phyloP scores from a whole-genome alignment of 1,140 invertebrate genomes.

The Drosophila bipectinata region DNA sequence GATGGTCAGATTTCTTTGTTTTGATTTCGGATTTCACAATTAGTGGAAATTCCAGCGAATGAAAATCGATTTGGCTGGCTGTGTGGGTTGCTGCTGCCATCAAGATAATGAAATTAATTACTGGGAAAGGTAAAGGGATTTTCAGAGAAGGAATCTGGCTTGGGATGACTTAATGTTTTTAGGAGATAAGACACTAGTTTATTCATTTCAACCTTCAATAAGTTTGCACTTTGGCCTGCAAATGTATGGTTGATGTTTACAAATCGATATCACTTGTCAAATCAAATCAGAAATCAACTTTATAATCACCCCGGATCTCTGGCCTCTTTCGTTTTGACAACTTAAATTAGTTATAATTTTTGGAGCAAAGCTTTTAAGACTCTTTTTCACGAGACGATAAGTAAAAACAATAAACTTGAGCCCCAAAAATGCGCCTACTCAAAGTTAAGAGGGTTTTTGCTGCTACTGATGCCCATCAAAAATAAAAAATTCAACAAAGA shows the following conservation, averaged over 20 bases:
- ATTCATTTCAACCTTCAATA: not conserved
- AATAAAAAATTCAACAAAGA: slow-evolving; percentile 22
- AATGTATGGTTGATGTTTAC: not conserved
- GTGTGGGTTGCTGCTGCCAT: slow-evolving; percentile 28
- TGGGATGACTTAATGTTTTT: not conserved
- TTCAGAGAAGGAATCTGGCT: not conserved
- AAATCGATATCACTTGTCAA: not conserved
- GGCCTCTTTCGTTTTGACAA: slow-evolving; percentile 21
- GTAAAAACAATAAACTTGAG: slow-evolving; percentile 45
- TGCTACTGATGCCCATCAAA: no score
- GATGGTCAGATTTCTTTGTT: slow-evolving; percentile 27
- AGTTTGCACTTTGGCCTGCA: not conserved
- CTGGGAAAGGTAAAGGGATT: not conserved
- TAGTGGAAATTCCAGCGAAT: slow-evolving; percentile 58
- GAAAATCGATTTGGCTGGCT: slow-evolving; percentile 38
- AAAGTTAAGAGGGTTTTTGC: not conserved
- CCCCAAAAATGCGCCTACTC: slow-evolving; percentile 25
- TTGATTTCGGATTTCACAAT: slow-evolving; percentile 64
- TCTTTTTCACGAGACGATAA: slow-evolving; percentile 38
- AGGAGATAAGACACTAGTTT: no score
- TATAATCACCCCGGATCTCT: slow-evolving; percentile 26
- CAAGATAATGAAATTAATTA: slow-evolving; percentile 36
- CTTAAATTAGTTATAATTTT: slow-evolving; percentile 36
- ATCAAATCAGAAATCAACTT: slow-evolving; percentile 9
- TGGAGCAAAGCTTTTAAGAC: slow-evolving; percentile 41